These are phyloP conservation scores for Erpetoichthys calabaricus DNA, from an alignment of 2,797 vertebrate species.

Conservation along the genomic window DNA sequence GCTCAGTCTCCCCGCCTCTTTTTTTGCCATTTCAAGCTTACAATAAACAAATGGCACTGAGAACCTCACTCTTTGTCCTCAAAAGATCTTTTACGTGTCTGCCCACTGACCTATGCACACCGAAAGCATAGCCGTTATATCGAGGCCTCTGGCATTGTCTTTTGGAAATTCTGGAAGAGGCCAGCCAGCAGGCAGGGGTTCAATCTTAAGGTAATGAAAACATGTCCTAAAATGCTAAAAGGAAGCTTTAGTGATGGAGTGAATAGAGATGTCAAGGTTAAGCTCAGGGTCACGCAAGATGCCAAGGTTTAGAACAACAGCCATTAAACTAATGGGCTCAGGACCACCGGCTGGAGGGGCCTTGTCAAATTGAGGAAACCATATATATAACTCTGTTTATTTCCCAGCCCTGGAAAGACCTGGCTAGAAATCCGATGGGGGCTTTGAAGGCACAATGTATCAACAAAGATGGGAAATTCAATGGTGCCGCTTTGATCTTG, in stretches of 20 bases:
- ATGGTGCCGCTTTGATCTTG: too few species aligned
- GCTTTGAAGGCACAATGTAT: too few species aligned
- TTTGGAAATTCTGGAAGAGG: conserved; percentile 13
- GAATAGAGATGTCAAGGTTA: conserved; percentile 18
- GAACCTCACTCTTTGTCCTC: too few species aligned
- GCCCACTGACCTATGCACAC: too few species aligned
- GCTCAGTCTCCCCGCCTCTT: too few species aligned
- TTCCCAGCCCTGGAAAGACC: conserved; percentile 3
- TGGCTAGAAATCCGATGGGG: too few species aligned
- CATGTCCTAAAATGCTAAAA: conserved; percentile 21
- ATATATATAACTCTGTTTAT: conserved; percentile 12
- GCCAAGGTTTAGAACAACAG: conserved; percentile 24
- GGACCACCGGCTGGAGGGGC: conserved; percentile 32
- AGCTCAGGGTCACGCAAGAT: conserved; percentile 28
- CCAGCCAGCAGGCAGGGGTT: conserved; percentile 7
- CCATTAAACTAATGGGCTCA: conserved; percentile 34
- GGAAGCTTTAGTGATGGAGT: conserved; percentile 13
- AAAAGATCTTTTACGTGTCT: too few species aligned
- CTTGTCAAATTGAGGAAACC: conserved; percentile 14
- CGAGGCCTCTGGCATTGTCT: too few species aligned
- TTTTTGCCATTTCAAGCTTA: too few species aligned
- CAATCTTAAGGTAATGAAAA: conserved; percentile 11
- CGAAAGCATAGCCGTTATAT: too few species aligned
- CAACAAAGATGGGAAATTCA: too few species aligned
- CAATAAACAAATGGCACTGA: too few species aligned